Base-by-base conservation (phyloP, 2,888 invertebrate genomes). In the Spatulosminthurus flaviceps region DNA sequence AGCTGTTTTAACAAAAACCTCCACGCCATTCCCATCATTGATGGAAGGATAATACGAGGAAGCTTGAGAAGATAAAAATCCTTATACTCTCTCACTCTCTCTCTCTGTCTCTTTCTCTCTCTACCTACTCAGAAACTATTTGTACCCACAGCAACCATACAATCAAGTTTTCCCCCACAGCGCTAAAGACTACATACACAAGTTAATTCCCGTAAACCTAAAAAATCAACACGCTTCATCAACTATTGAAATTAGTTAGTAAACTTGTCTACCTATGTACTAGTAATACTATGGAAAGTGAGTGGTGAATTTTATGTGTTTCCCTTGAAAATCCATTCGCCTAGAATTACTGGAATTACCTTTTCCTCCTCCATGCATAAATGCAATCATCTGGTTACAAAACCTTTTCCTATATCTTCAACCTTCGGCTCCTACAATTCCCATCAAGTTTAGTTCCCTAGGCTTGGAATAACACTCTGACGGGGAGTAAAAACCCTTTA, bases 201-300 rank as follows among this genome's bases (percentile, higher is more conserved):
- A 51, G 51, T 51, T 51, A 51, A 51, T 51, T 51, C 51, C n/a
- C 16, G 2, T 51, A 51, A 51, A 51, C 51, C n/a, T 16, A 13
- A n/a, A 51, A 51, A 51, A 51, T 51, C 51, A 51, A 51, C 51
- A 34, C n/a, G 73, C n/a, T 29, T 73, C 60, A 60, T 73, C 73
- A 73, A 73, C 28, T 19, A 73, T 28, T 61, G 61, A 73, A 73
- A 73, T 73, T 73, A 73, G 73, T 61, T 74, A 21, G 29, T 19
- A 21, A 61, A 22, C 21, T 74, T 29, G 29, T 0, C 9, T 41
- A 41, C 9, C 41, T 9, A 41, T 13, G 7, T 41, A 7, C 41
- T n/a, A n/a, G n/a, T n/a, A n/a, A n/a, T n/a, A 34, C 22, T 24
- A 21, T 4, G 19, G 72, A 24, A 43, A 22, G 21, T 22, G 1